Conservation (phyloP, 1,140 invertebrate genomes). For the Panulirus ornatus region DNA sequence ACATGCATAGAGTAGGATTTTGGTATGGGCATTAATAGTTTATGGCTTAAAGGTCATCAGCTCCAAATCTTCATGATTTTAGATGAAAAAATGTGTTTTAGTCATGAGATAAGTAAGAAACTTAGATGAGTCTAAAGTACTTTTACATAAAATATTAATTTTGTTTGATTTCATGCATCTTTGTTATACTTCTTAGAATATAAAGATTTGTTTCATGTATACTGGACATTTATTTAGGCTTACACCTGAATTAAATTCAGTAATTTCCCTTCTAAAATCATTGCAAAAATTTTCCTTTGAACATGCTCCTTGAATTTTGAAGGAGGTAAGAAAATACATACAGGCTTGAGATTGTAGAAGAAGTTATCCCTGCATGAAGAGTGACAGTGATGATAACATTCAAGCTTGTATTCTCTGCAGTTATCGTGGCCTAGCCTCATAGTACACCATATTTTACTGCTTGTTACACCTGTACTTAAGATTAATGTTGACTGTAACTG, state of each 20-base stretch:
- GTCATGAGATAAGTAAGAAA: not conserved
- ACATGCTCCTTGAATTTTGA: constrained; percentile 67
- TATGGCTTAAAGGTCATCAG: too few relatives aligned
- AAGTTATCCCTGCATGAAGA: constrained; percentile 49
- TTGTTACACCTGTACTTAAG: constrained; percentile 26
- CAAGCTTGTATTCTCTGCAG: constrained; percentile 25
- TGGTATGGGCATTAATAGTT: not conserved
- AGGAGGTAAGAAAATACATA: constrained; percentile 61
- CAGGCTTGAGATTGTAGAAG: constrained; percentile 43
- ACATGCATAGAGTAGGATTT: not conserved
- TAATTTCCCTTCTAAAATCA: constrained; percentile 47
- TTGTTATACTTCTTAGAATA: not conserved
- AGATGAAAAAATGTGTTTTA: not conserved
- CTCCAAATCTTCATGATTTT: not conserved
- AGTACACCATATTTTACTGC: constrained; percentile 12
- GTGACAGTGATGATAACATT: constrained; percentile 11
- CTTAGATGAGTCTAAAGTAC: not conserved
- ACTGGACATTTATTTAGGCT: not conserved
- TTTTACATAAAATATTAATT: constrained; percentile 21
- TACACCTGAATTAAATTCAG: constrained; percentile 16
- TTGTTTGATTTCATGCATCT: not conserved
- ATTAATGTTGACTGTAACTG: not conserved
- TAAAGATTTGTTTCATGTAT: not conserved
- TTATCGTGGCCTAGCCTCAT: constrained; percentile 3
- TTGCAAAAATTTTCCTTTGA: constrained; percentile 64